Base-by-base conservation (phyloP, 2,113 vertebrate species). In the Odocoileus hemionus region DNA sequence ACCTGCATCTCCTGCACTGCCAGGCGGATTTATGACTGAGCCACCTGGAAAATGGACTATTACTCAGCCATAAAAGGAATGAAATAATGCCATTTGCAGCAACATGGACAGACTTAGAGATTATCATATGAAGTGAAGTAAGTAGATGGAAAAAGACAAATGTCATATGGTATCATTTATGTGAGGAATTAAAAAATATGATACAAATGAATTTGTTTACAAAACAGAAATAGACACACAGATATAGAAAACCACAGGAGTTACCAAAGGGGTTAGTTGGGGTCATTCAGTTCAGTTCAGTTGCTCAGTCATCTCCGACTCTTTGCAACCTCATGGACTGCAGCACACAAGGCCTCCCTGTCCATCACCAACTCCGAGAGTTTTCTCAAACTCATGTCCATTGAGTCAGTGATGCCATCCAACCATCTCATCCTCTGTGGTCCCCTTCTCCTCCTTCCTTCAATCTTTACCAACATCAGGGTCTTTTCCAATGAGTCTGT, bases 351-450 rank as follows among this genome's bases (percentile, higher is more conserved):
- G n/a, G 19, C n/a, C n/a, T 70, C n/a, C n/a, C 10, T 70, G 67
- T 70, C n/a, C n/a, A 39, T 70, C n/a, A 36, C 19, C n/a, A 70
- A 23, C 10, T 70, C 67, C 0, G 0, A 19, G 36, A 39, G 11
- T 39, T 39, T 70, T 39, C n/a, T 12, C 19, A 70, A 23, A 70
- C n/a, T 39, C 67, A 39, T 23, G n/a, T 70, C 19, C n/a, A 70
- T 6, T 23, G 67, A 39, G 19, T 70, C n/a, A 70, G n/a, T 70
- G 67, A 39, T 23, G 21, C n/a, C 67, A 12, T 23, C 19, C 67
- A 70, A 23, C 19, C 67, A 70, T 39, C n/a, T 70, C 19, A 39
- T 70, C 67, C n/a, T 39, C n/a, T 70, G n/a, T 39, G 1, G 0
- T 70, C n/a, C n/a, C n/a, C 19, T 70, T 70, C 67, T 70, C 8